Evolutionary conservation across 1,140 invertebrate genomes (phyloP), one percentile per base, ranked within the genome.

Genomic region (Diachasma alloeum): DNA sequence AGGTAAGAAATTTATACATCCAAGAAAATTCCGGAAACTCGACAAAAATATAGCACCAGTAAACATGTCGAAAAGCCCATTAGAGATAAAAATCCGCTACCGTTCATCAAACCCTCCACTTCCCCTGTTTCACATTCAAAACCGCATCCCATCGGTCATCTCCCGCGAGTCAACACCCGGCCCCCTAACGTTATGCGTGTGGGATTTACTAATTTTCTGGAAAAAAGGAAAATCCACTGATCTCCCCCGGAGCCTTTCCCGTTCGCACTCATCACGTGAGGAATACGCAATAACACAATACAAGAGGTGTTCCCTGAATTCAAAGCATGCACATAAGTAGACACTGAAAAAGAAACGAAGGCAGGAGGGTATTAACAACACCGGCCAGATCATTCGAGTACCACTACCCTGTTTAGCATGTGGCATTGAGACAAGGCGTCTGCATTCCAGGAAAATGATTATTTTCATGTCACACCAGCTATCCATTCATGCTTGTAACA

Each of bases 121-220:
- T 15, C 44, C 17, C 67, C 46, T 74, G 13, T 73, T 78, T 70
- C 46, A 48, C 31, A 78, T 78, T 73, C 69, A 19, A 4, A 17
- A 22, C 56, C 6, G 56, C 69, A 67, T 72, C 53, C 4, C 39
- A 31, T 26, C 22, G 68, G 13, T 31, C 31, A 31, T 31, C 31
- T 24, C 22, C 4, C 46, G 4, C 48, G 17, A 31, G 2, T 72
- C 39, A 46, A 66, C 63, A 36, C 48, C 31, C 69, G 71, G 2
- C 31, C 31, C 2, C 31, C 31, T 3, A 6, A 3, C 31, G 31
- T 31, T 71, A 36, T 75, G 79, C 79, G 79, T 80, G 79, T 80
- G 56, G 31, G 74, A 80, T 78, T 80, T 80, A 80, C 79, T 80
- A 80, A 80, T 80, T 80, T 80, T 76, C 15, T 75, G 73, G 76